Evolutionary conservation across 2,113 vertebrate genomes (phyloP), one percentile per base, ranked within the genome.

Genomic region (Aspidoscelis tigris): DNA sequence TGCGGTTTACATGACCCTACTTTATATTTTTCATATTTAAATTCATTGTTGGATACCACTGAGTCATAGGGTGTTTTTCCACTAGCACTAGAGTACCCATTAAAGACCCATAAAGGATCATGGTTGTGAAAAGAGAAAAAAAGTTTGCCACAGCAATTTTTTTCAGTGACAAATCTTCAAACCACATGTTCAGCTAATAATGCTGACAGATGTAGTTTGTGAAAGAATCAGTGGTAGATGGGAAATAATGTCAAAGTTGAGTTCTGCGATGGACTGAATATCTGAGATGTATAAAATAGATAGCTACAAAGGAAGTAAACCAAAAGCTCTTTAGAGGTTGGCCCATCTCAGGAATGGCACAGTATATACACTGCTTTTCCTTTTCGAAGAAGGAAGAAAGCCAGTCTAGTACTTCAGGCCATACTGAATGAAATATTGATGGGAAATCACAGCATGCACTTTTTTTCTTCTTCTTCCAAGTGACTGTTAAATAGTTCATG

Each of bases 401-500:
- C 93, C 89, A 85, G 91, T 93, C 87, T 77, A 91, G 89, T 24
- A 79, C 93, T 95, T 79, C 76, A 94, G 93, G 94, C 94, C 94
- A 84, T 90, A 81, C 82, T 93, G 53, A 93, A 95, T 96, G 94
- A 96, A 96, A 96, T 95, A 96, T 96, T 96, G 91, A 96, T 96
- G 90, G 74, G 81, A 90, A 94, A 92, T 95, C 94, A 96, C 89
- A 84, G 81, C 93, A 93, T 88, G 94, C 93, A 93, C 87, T 22
- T 50, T 80, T 95, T 33, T 21, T 9, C 26, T 9, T 5, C 93
- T 95, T 86, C 84, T 95, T 95, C 94, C 95, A 95, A 95, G 93
- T 92, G 95, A 92, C 89, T 93, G 81, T 94, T 96, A 94, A 96
- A 97, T 96, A 95, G 72, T 96, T 96, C 95, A 96, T 96, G 91